Evolutionary conservation across 2,888 invertebrate species (phyloP), one percentile per base, ranked within the genome.

Genomic region (Phalangium opilio): DNA sequence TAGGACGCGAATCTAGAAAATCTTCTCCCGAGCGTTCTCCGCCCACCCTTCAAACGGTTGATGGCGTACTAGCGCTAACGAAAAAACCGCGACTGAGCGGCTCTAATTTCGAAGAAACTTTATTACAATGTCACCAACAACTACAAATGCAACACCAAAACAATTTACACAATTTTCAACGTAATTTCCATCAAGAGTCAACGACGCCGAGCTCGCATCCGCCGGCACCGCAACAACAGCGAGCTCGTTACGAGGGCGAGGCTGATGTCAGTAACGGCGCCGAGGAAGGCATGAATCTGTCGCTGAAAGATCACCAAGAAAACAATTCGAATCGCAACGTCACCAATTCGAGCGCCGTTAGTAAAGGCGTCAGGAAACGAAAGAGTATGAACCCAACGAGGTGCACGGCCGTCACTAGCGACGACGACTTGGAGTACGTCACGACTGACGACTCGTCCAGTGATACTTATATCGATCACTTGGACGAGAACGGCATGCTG

Each of bases 301-400:
- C 54, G 2, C 77, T 79, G 59, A 78, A 76, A 59, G 77, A 78
- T 8, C 27, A 27, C 4, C 4, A 8, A 4, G 5, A 27, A 27
- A 27, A 8, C 27, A 8, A 27, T 4, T 7, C 27, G 4, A 4
- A 4, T 4, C 27, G 27, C 27, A 27, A 27, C 27, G 27, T 27
- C 27, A 27, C 4, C 27, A n/a, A n/a, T n/a, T n/a, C n/a, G n/a
- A n/a, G n/a, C 35, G 38, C 17, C 27, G 41, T 27, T 21, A 75
- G 75, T 59, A 75, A 78, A n/a, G 77, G 75, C 60, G 81, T 81
- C 61, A 73, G 86, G 47, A 90, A 90, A 66, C 73, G 89, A 21
- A 90, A 90, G 69, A 86, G 80, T 59, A 78, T 83, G 58, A 87
- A 89, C 64, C 89, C 89, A 0, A 84, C 81, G 1, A 75, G 83